Percentiles rank a stretch among this genome's conserved stretches.
phyloP scores from a whole-genome alignment of 2,797 vertebrate species.

The Pangasius krempfi region DNA sequence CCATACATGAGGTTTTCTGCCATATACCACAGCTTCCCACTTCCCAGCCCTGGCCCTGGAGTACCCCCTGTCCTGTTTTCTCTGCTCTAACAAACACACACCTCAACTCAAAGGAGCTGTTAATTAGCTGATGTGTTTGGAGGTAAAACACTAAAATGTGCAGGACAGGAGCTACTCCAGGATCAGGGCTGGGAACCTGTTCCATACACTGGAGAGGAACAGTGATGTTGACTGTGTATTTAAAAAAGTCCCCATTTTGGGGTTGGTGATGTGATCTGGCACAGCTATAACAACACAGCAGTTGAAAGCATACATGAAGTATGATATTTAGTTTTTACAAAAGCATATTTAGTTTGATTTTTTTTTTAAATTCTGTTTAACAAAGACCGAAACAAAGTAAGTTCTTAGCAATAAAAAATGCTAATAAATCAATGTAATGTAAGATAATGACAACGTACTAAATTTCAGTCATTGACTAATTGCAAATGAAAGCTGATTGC shows the following conservation, averaged over 20 bases:
- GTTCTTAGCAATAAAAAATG: background rate
- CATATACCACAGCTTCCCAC: background rate
- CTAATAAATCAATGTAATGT: background rate
- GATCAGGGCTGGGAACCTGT: background rate
- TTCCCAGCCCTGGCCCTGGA: background rate
- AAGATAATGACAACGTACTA: background rate
- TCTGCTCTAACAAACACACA: conserved; percentile 5
- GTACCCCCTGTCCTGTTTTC: conserved; percentile 2
- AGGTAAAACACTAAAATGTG: background rate
- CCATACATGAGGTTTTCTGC: background rate
- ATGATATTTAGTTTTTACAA: background rate
- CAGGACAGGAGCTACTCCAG: background rate
- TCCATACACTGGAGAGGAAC: background rate
- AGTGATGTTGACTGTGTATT: background rate
- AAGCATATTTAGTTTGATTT: background rate
- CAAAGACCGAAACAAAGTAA: too few species aligned
- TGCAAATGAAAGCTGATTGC: background rate
- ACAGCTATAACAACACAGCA: background rate
- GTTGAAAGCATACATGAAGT: background rate
- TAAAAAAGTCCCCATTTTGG: background rate
- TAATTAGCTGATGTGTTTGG: background rate
- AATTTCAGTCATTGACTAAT: background rate
- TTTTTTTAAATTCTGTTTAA: too few species aligned
- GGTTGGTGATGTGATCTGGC: background rate
- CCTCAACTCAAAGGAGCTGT: background rate